Evolutionary conservation across 2,888 invertebrate species (phyloP).

Genomic region (Tillus elongatus): DNA sequence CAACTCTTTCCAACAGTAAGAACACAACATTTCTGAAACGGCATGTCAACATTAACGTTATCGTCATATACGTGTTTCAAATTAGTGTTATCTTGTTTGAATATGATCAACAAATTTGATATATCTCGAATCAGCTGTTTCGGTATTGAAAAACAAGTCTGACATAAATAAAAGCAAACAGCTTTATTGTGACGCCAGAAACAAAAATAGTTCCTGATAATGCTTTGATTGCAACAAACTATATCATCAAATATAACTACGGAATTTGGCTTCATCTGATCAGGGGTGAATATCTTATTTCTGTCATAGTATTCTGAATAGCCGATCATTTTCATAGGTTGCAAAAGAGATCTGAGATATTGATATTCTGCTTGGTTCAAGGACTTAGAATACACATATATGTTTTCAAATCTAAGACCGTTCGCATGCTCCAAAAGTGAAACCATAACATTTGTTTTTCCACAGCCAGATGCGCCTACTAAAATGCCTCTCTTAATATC

Average conservation of each 20-base stretch:
- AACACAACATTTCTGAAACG: constrained; percentile 23
- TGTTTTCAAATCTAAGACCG: constrained; percentile 33
- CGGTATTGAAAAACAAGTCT: constrained; percentile 29
- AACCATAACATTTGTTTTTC: constrained; percentile 34
- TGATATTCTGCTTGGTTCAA: constrained; percentile 29
- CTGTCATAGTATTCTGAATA: constrained; percentile 21
- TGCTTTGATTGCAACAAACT: constrained; percentile 29
- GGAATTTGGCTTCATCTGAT: constrained; percentile 26
- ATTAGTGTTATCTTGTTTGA: constrained; percentile 31
- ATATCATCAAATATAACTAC: constrained; percentile 38
- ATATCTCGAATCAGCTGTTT: constrained; percentile 34
- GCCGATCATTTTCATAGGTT: constrained; percentile 20
- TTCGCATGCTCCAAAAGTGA: constrained; percentile 29
- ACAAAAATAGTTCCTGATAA: constrained; percentile 28
- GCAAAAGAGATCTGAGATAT: constrained; percentile 22
- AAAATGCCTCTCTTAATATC: background rate
- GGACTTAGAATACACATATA: constrained; percentile 33
- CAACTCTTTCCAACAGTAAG: constrained; percentile 27
- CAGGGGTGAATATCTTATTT: constrained; percentile 20
- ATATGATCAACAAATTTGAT: constrained; percentile 29
- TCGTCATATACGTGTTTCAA: constrained; percentile 23
- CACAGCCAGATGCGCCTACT: constrained; percentile 32
- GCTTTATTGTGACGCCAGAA: constrained; percentile 29
- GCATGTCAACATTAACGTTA: constrained; percentile 18
- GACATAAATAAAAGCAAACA: constrained; percentile 31